phyloP scores from a whole-genome alignment of 2,888 invertebrate species.

The Apomyelois bistriatella region DNA sequence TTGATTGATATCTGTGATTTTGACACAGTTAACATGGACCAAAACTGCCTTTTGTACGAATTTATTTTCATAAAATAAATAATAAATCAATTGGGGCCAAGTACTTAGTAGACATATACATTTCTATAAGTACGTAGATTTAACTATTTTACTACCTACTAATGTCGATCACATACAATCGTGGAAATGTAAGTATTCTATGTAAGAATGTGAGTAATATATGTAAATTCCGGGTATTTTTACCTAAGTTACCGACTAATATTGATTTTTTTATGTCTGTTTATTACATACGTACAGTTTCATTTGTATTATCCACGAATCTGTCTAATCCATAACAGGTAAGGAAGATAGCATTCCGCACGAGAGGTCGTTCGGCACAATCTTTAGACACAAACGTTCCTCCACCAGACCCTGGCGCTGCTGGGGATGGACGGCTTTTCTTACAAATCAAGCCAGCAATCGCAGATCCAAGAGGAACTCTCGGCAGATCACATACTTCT shows the following conservation, averaged over 20 bases:
- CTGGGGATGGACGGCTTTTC: conserved; percentile 64
- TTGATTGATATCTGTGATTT: conserved; percentile 10
- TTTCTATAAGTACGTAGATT: conserved; percentile 34
- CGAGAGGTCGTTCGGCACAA: conserved; percentile 71
- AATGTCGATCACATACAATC: conserved; percentile 70
- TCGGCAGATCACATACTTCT: conserved; percentile 74
- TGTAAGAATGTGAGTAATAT: conserved; percentile 20
- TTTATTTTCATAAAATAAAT: conserved; percentile 52
- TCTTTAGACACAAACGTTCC: conserved; percentile 62
- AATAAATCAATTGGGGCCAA: conserved; percentile 55
- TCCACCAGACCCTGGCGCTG: conserved; percentile 45
- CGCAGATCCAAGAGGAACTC: conserved; percentile 54
- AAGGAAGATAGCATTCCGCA: conserved; percentile 68
- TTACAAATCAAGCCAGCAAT: conserved; percentile 72
- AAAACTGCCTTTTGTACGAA: conserved; percentile 65
- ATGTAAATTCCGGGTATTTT: conserved; percentile 13
- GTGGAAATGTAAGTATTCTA: conserved; percentile 66
- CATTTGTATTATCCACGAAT: no score
- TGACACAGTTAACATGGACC: conserved; percentile 51
- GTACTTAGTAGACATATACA: conserved; percentile 22
- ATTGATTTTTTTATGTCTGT: conserved; percentile 18
- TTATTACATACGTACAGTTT: no score
- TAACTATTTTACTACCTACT: conserved; percentile 40
- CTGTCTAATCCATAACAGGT: conserved; percentile 41
- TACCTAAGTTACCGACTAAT: conserved; percentile 12